Base-by-base conservation (phyloP, 1,140 invertebrate species). In the Patella vulgata region DNA sequence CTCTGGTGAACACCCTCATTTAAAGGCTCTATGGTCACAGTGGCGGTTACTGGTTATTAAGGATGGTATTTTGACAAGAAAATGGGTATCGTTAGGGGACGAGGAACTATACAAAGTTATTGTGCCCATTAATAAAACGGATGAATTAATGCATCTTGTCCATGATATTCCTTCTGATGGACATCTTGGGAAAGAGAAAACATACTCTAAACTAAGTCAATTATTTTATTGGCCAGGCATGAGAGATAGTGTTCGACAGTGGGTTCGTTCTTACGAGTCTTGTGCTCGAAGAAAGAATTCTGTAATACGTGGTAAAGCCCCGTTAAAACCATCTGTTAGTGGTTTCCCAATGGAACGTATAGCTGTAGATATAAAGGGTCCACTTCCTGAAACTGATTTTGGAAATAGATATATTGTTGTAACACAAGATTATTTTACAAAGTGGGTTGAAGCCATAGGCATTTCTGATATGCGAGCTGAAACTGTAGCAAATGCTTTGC, bases 401-500 rank as follows among this genome's bases (percentile, higher is more conserved):
- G 55, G 67, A 5, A 81, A 77, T 54, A 43, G 56, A 17, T 70
- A 70, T 44, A 64, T 80, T 14, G 46, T 80, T 77, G 69, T 19
- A 0, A 43, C 74, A 1, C 39, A 59, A 0, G 72, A 76, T 46
- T 63, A 68, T 33, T 78, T 75, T 14, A 77, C 79, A 2, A 54
- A 62, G 36, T 79, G 59, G 59, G 27, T 39, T 1, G 73, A 76
- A 62, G 63, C 58, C 0, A 61, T 66, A 12, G 42, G 75, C 17
- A 25, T 74, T 17, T 30, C 52, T n/a, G 52, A 80, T 46, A 50
- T 71, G 51, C 66, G 55, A 23, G 70, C 74, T 27, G 30, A 59
- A 31, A 78, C 77, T 3, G 65, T 81, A 8, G 83, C 79, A 8
- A 66, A 59, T 1, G 63, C 84, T 19, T 64, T 83, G 1, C 44